Evolutionary conservation across 2,113 vertebrate species (phyloP).

Genomic region (Glareola pratincola): DNA sequence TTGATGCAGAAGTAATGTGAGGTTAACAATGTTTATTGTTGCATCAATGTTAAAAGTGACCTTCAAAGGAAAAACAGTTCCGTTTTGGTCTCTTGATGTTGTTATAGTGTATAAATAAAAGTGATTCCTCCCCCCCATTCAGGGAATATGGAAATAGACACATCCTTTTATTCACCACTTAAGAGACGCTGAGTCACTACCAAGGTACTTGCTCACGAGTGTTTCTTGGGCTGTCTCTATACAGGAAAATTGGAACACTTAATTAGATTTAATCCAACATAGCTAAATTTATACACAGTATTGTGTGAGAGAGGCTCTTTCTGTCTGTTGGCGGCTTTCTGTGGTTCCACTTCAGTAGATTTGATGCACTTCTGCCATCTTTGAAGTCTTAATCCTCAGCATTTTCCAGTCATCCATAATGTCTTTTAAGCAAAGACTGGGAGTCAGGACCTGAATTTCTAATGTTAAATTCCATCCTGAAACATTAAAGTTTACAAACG

Average conservation of each 20-base stretch:
- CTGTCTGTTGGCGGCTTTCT: fast-evolving
- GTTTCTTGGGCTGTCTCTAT: neutral
- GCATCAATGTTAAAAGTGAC: neutral
- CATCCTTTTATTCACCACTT: neutral
- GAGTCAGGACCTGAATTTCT: neutral
- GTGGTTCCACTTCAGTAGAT: neutral
- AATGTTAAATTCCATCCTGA: no score
- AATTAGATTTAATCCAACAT: neutral
- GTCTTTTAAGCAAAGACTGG: neutral
- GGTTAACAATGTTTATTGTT: neutral
- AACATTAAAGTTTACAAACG: neutral
- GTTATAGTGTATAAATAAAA: slow-evolving; percentile 19
- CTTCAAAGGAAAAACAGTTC: neutral
- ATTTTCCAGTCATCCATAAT: neutral
- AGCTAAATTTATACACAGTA: neutral
- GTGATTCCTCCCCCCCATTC: neutral
- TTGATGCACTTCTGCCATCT: neutral
- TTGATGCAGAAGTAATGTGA: neutral
- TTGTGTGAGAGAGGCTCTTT: neutral
- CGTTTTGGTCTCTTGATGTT: neutral
- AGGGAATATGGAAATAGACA: neutral
- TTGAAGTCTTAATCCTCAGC: neutral
- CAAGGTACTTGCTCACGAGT: neutral
- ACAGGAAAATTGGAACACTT: neutral
- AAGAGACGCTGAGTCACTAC: neutral